Base-by-base conservation (phyloP, 2,888 invertebrate species). In the Nineta flava region DNA sequence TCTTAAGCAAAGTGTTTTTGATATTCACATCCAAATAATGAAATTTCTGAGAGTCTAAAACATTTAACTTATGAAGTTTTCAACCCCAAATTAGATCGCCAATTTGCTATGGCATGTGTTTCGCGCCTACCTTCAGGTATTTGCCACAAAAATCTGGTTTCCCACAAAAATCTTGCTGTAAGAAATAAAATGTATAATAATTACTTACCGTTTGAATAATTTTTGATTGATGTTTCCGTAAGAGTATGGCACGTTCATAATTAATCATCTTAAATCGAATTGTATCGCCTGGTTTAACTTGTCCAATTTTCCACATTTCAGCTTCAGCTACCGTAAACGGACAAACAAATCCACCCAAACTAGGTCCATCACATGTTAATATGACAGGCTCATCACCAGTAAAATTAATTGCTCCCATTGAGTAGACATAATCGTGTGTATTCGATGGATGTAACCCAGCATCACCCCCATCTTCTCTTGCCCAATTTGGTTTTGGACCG, bases 301-400 rank as follows among this genome's bases (percentile, higher is more conserved):
- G 44, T 16, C 44, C 44, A 44, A 44, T 26, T 44, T 44, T 44
- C 44, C 44, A 44, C 44, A 44, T 44, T 21, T 44, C 44, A 6
- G 44, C 44, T 26, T 44, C 21, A 26, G 26, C 44, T n/a, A 44
- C 44, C 13, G 44, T 44, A 26, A 44, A 44, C 7, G 44, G 44
- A 13, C 44, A 44, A 5, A 44, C 44, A 13, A 44, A 44, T 13
- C 44, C 44, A 26, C 44, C 44, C 13, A 44, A 44, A 12, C 44
- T 44, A 21, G 44, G 44, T 10, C 44, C 44, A 13, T 44, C 44
- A 21, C 44, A 44, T 44, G 44, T 44, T 10, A 44, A 44, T 44
- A 44, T 44, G 1, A 44, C 44, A 21, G 44, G 44, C 12, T 44
- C 44, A 26, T 44, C 44, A 5, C 44, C 44, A 21, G 44, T 44